Conservation (phyloP, 2,888 invertebrate genomes). For the Teleiodes luculella region DNA sequence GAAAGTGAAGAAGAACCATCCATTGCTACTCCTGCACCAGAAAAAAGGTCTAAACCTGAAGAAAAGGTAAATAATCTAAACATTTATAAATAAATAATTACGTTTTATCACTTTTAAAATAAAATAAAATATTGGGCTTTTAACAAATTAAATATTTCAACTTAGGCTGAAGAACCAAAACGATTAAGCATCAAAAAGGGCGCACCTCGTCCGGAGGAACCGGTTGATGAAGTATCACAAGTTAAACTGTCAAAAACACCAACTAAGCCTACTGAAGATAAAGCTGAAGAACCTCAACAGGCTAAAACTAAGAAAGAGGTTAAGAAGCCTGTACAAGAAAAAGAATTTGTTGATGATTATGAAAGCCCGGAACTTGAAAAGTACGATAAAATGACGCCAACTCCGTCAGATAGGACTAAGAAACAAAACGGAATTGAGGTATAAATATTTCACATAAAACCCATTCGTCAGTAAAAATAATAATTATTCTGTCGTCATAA, state of each 20-base stretch:
- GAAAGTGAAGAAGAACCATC: constrained; percentile 61
- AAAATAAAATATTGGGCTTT: neutral
- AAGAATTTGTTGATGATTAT: constrained; percentile 83
- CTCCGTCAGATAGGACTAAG: constrained; percentile 60
- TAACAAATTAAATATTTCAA: neutral
- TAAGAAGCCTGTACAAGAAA: constrained; percentile 66
- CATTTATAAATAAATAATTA: neutral
- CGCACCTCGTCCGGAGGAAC: constrained; percentile 60
- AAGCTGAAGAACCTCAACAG: constrained; percentile 58
- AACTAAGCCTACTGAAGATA: constrained; percentile 56
- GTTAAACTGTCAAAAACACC: constrained; percentile 63
- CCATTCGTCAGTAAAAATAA: no score
- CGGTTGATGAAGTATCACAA: constrained; percentile 65
- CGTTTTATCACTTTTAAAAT: no score
- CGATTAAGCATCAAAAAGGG: constrained; percentile 66
- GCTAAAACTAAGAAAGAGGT: constrained; percentile 58
- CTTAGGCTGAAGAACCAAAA: constrained; percentile 57
- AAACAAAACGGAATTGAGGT: constrained; percentile 67
- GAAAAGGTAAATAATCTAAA: constrained; percentile 42
- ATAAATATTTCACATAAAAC: constrained; percentile 21
- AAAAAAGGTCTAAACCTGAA: constrained; percentile 59
- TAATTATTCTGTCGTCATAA: no score
- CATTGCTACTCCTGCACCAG: constrained; percentile 50
- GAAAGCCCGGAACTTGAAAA: constrained; percentile 85
- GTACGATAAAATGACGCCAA: constrained; percentile 79